Evolutionary conservation across 2,113 vertebrate species (phyloP).

Genomic region (Nothoprocta pentlandii): DNA sequence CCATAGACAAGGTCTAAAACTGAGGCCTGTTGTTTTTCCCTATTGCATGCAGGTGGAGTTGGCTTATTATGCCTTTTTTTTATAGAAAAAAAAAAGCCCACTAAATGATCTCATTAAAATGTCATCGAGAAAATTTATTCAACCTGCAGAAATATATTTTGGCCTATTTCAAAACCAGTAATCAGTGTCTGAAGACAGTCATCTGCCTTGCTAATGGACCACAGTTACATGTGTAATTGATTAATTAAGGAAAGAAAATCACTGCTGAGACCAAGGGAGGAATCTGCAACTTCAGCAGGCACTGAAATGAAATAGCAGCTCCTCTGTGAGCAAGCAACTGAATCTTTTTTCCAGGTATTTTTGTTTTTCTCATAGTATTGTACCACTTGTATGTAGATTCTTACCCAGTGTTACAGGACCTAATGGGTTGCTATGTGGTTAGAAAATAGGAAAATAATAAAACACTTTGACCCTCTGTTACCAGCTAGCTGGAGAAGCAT

Average conservation of each 20-base stretch:
- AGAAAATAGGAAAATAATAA: neutral
- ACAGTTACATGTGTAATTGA: conserved; percentile 65
- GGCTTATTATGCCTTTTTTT: conserved; percentile 27
- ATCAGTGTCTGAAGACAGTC: conserved; percentile 58
- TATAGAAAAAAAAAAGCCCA: neutral
- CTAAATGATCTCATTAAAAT: conserved; percentile 65
- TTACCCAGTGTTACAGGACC: neutral
- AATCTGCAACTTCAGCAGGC: conserved; percentile 14
- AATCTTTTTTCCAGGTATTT: neutral
- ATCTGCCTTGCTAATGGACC: conserved; percentile 66
- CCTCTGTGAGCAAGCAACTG: neutral
- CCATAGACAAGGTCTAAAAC: conserved; percentile 49
- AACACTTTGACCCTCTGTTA: neutral
- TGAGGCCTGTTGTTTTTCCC: conserved; percentile 57
- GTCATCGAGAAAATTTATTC: conserved; percentile 51
- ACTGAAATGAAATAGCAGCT: neutral
- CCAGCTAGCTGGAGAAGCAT: neutral
- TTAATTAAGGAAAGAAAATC: conserved; percentile 70
- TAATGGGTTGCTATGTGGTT: neutral
- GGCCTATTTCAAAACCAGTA: conserved; percentile 40
- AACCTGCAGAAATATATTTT: conserved; percentile 45
- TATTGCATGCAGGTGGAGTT: conserved; percentile 37
- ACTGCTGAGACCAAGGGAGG: conserved; percentile 47
- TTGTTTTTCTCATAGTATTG: neutral
- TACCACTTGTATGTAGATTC: neutral